Evolutionary conservation across 2,888 invertebrate genomes (phyloP), one percentile per base, ranked within the genome.

Genomic region (Mycogona germanica): DNA sequence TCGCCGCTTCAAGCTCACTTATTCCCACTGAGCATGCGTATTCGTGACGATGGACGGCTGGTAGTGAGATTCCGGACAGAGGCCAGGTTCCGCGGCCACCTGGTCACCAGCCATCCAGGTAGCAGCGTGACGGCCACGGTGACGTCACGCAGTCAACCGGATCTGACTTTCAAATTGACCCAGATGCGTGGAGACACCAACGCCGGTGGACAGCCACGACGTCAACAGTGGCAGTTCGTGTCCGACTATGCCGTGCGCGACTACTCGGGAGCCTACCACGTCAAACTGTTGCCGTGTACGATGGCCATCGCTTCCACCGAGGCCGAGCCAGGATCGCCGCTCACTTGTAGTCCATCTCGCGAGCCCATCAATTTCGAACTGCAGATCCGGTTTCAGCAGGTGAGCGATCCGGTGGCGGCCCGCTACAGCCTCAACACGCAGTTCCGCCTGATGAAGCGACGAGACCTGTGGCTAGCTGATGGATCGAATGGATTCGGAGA

Each of bases 331-430:
- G 57, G 63, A 2, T 46, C 59, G 2, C 65, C 66, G 17, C 54
- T 62, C 17, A 59, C 55, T 29, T 70, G 70, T 58, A 62, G 63
- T 41, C 68, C 69, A 6, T n/a, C n/a, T n/a, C 59, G 63, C 26
- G 61, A 64, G 5, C 65, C 64, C 19, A 58, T 68, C 40, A 61
- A 62, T 59, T 70, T 70, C 60, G 65, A 66, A 53, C 63, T 70
- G 30, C 65, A 66, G 45, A 64, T 69, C 56, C 61, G 67, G 51
- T 67, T 70, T 58, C 69, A 70, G 59, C 70, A 69, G 60, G 66
- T 70, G 52, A 69, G 66, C 57, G 68, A 69, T 56, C 67, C 69
- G 1, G 68, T 70, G 12, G 63, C 69, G 2, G 61, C 65, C 3
- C 59, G 65, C 57, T 69, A 66, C 60, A 68, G 64, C 54, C 63